phyloP scores from a whole-genome alignment of 2,888 invertebrate genomes.

The Apeira syringaria region DNA sequence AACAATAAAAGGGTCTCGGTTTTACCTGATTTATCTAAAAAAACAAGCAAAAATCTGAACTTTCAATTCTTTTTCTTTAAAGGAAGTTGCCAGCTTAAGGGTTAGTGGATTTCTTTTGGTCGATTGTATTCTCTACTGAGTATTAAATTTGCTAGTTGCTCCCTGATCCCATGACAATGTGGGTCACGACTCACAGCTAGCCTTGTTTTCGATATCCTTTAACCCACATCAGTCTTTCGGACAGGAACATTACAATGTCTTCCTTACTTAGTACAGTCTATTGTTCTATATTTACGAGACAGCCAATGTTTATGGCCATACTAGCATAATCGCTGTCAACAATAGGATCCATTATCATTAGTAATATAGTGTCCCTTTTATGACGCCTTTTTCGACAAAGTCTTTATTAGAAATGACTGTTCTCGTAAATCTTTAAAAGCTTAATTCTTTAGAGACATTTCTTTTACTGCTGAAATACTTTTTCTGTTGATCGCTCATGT shows the following conservation, averaged over 20 bases:
- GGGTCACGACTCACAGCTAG: constrained; percentile 54
- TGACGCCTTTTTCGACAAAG: constrained; percentile 27
- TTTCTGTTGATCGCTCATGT: neutral
- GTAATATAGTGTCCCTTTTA: constrained; percentile 28
- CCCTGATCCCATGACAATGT: constrained; percentile 67
- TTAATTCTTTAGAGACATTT: constrained; percentile 8
- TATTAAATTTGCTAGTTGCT: constrained; percentile 61
- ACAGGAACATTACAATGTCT: constrained; percentile 24
- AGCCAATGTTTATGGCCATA: constrained; percentile 21
- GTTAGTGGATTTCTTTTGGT: constrained; percentile 63
- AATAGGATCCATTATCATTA: constrained; percentile 15
- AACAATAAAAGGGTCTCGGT: constrained; percentile 47
- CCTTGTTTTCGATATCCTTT: constrained; percentile 38
- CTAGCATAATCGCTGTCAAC: constrained; percentile 23
- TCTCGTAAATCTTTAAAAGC: constrained; percentile 38
- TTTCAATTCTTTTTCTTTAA: constrained; percentile 63
- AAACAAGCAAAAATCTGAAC: constrained; percentile 50
- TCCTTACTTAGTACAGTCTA: constrained; percentile 19
- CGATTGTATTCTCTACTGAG: constrained; percentile 61
- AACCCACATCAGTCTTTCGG: constrained; percentile 34
- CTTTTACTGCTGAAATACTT: constrained; percentile 12
- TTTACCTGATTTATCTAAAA: constrained; percentile 67
- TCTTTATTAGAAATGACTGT: constrained; percentile 44
- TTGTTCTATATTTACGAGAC: constrained; percentile 26
- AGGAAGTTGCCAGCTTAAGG: constrained; percentile 74